Percentiles rank a stretch among this genome's conserved stretches.
These are phyloP conservation scores for Gasterosteus aculeatus DNA, from an alignment of 2,113 vertebrate species.

Conservation along the genomic window DNA sequence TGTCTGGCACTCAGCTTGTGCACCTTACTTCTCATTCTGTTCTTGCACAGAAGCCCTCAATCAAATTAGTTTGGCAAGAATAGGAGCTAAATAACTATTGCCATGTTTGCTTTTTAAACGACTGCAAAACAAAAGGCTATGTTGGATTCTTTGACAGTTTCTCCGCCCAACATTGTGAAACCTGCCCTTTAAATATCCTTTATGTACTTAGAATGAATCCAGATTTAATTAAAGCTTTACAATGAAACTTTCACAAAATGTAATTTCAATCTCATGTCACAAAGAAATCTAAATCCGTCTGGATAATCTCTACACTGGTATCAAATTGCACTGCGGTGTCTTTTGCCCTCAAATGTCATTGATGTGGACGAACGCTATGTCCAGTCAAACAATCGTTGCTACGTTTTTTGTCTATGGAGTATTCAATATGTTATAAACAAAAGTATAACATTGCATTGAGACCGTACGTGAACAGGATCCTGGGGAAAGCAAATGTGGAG, in stretches of 20 bases:
- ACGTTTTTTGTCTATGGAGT: background rate
- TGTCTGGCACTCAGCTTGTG: constrained; percentile 42
- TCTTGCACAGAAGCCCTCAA: constrained; percentile 18
- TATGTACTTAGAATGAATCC: constrained; percentile 72
- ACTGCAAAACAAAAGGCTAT: constrained; percentile 12
- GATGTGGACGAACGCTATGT: constrained; percentile 33
- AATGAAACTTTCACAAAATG: constrained; percentile 65
- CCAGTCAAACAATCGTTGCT: constrained; percentile 21
- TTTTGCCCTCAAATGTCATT: constrained; percentile 70
- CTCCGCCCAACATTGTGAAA: constrained; percentile 40
- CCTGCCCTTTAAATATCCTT: constrained; percentile 52
- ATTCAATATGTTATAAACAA: constrained; percentile 2
- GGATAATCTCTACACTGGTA: constrained; percentile 71
- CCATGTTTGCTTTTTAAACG: background rate
- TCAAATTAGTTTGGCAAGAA: constrained; percentile 2
- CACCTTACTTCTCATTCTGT: constrained; percentile 13
- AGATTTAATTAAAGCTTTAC: constrained; percentile 70
- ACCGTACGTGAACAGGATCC: background rate
- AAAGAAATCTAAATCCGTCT: constrained; percentile 75
- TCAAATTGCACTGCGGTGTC: constrained; percentile 65
- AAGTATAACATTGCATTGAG: background rate
- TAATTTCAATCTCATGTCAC: constrained; percentile 76
- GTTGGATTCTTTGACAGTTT: constrained; percentile 1
- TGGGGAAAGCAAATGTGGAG: constrained; percentile 1
- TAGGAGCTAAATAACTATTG: background rate